Evolutionary conservation across 2,888 invertebrate species (phyloP).

Genomic region (Hydroisotoma schaefferi): DNA sequence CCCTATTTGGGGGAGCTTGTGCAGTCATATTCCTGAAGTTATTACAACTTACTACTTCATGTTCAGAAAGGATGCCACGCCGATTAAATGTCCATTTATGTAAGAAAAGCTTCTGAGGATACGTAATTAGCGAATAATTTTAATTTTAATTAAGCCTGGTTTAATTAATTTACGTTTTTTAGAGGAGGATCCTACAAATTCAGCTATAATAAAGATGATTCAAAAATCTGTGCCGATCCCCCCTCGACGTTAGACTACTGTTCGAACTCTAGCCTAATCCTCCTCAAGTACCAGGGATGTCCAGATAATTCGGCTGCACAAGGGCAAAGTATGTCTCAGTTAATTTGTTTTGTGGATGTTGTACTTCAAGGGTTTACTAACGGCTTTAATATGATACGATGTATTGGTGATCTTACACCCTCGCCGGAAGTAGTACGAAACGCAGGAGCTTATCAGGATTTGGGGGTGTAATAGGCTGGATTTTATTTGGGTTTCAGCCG

Average conservation of each 20-base stretch:
- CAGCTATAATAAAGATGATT: conserved; percentile 9
- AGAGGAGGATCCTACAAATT: conserved; percentile 19
- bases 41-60: too few relatives aligned
- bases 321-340: too few relatives aligned
- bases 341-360: too few relatives aligned
- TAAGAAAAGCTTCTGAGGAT: conserved; percentile 1
- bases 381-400: too few relatives aligned
- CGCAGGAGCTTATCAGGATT: too few relatives aligned
- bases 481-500: conserved; percentile 16
- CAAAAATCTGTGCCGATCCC: conserved; percentile 9
- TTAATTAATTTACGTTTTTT: neutral
- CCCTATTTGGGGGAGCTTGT: too few relatives aligned
- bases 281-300: conserved; percentile 21
- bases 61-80: conserved; percentile 13
- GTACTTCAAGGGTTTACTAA: too few relatives aligned
- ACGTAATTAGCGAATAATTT: neutral
- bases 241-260: conserved; percentile 16
- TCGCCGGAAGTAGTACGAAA: too few relatives aligned
- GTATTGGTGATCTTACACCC: too few relatives aligned
- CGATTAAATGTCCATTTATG: conserved; percentile 27
- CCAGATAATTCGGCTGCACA: conserved; percentile 2
- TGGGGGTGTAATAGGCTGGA: too few relatives aligned
- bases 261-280: conserved; percentile 9
- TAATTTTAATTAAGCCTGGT: neutral
- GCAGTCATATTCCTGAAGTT: too few relatives aligned